A percentile compares a stretch with the other conserved stretches of the same genome.
Conservation (phyloP, 2,113 vertebrate genomes). For the Phalacrocorax brasilianus region DNA sequence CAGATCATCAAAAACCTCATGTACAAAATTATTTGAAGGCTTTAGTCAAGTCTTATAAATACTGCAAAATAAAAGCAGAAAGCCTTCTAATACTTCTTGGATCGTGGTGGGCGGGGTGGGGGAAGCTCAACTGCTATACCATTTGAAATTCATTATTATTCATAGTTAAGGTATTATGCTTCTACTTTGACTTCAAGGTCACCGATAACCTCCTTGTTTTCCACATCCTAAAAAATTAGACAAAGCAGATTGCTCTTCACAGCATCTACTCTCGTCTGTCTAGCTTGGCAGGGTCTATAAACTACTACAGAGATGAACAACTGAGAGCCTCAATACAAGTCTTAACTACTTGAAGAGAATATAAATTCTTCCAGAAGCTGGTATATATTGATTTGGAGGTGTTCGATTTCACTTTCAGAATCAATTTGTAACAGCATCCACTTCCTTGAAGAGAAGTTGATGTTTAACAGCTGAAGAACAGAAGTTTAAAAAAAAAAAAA, state of each 20-base stretch:
- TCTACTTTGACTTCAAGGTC: background rate
- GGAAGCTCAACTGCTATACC: background rate
- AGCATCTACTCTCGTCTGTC: background rate
- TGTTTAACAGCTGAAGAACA: background rate
- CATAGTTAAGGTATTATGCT: background rate
- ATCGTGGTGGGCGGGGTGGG: accelerated
- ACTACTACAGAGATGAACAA: background rate
- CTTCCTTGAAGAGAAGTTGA: background rate
- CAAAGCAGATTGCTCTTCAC: background rate
- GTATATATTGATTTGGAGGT: background rate
- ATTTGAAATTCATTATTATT: background rate
- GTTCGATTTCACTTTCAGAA: conserved; percentile 34
- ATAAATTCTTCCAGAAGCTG: conserved; percentile 3
- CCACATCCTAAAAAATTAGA: background rate
- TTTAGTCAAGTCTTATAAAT: background rate
- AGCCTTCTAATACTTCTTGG: background rate
- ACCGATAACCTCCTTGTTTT: background rate
- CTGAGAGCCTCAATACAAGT: background rate
- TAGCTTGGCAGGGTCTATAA: background rate
- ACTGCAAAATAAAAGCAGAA: background rate
- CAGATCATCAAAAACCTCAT: background rate
- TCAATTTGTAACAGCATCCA: conserved; percentile 19
- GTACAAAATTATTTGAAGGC: background rate
- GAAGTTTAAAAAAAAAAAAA: background rate
- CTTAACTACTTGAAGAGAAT: background rate